A percentile compares a stretch with the other conserved stretches of the same genome.
phyloP scores from a whole-genome alignment of 1,140 invertebrate species.

The Drosophila takahashii region DNA sequence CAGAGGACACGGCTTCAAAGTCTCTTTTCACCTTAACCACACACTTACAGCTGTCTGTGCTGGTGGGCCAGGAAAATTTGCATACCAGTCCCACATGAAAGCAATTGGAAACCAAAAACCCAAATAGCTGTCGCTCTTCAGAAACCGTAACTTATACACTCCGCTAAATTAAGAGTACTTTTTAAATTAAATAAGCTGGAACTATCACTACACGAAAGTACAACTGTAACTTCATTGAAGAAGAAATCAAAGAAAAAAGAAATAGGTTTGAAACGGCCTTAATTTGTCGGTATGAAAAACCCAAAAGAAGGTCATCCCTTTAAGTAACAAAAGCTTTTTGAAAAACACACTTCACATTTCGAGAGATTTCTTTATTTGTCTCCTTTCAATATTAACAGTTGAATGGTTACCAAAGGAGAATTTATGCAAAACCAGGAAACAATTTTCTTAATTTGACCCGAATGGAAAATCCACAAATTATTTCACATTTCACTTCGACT shows the following conservation, averaged over 20 bases:
- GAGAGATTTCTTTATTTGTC: background rate
- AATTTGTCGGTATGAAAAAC: too few relatives aligned
- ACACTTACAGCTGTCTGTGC: conserved; percentile 24
- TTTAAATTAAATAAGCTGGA: background rate
- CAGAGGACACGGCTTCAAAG: conserved; percentile 5
- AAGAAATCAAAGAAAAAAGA: too few relatives aligned
- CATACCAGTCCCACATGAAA: conserved; percentile 16
- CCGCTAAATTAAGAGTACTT: background rate
- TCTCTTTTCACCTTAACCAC: conserved; percentile 11
- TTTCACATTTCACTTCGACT: conserved; percentile 30
- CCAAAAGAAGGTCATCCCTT: too few relatives aligned
- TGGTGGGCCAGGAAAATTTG: conserved; percentile 11
- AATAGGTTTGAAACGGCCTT: too few relatives aligned
- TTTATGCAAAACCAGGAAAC: conserved; percentile 16
- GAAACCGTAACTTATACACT: background rate
- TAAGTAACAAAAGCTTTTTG: background rate
- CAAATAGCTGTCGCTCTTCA: background rate
- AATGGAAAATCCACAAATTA: conserved; percentile 32
- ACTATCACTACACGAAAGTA: too few relatives aligned
- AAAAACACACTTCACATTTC: background rate
- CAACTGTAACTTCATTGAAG: too few relatives aligned
- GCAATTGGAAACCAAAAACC: background rate
- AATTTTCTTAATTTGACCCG: conserved; percentile 30
- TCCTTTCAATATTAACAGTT: conserved; percentile 56
- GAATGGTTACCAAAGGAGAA: conserved; percentile 25